phyloP scores from a whole-genome alignment of 2,797 vertebrate species.

The Chiloscyllium punctatum region DNA sequence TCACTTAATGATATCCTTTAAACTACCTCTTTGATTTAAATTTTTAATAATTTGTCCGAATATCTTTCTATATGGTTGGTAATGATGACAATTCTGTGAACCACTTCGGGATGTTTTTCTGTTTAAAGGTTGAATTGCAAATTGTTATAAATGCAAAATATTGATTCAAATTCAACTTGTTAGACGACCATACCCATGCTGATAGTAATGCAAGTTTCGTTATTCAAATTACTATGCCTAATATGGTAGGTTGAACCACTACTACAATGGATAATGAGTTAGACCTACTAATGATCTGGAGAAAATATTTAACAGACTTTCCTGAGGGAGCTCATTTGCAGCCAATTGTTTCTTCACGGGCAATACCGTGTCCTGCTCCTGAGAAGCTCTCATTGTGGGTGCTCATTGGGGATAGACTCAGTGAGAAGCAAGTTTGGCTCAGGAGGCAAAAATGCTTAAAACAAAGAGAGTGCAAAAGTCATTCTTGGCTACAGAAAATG shows the following conservation, averaged over 20 bases:
- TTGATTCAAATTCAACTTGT: no score
- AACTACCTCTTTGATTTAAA: background rate
- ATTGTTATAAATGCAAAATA: no score
- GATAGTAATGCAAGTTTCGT: background rate
- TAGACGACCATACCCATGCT: no score
- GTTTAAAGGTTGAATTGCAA: no score
- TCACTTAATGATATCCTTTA: background rate
- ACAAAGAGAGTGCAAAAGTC: background rate
- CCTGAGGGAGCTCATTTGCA: background rate
- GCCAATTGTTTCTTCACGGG: background rate
- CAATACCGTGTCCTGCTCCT: background rate
- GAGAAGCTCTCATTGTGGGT: background rate
- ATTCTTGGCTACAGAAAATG: background rate
- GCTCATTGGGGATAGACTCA: background rate
- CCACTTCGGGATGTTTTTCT: no score
- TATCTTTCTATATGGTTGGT: no score
- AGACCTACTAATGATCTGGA: no score
- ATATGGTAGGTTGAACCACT: background rate
- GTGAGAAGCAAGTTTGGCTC: background rate
- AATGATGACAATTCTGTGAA: no score
- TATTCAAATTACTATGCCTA: background rate
- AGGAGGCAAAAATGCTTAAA: background rate
- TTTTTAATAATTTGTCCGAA: no score
- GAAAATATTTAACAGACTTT: no score
- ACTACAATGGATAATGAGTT: background rate